Evolutionary conservation across 2,888 invertebrate genomes (phyloP).

Genomic region (Cyaniris semiargus): DNA sequence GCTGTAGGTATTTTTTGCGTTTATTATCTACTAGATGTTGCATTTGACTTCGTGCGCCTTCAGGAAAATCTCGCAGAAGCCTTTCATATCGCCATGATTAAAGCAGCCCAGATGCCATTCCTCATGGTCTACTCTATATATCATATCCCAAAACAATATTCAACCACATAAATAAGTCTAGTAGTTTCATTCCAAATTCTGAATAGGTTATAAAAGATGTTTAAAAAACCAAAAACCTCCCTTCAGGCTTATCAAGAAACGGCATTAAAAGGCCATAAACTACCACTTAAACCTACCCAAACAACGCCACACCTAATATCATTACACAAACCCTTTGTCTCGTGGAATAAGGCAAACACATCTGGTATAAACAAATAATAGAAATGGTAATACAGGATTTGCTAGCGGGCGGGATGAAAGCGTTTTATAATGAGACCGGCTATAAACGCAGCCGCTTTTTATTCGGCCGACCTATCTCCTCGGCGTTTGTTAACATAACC

Average conservation of each 20-base stretch:
- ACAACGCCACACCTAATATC: neutral
- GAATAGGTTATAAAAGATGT: too few relatives aligned
- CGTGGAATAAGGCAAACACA: conserved; percentile 22
- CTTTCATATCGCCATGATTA: too few relatives aligned
- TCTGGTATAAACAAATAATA: conserved; percentile 40
- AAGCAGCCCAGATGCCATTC: too few relatives aligned
- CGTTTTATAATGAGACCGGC: conserved; percentile 66
- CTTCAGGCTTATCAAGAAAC: neutral
- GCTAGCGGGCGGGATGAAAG: conserved; percentile 53
- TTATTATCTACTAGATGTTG: neutral
- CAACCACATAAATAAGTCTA: too few relatives aligned
- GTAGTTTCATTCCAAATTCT: too few relatives aligned
- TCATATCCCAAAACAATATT: too few relatives aligned
- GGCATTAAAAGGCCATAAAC: neutral
- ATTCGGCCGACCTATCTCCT: conserved; percentile 56
- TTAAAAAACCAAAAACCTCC: neutral
- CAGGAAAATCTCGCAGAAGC: neutral
- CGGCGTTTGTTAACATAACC: conserved; percentile 47
- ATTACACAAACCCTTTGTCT: conserved; percentile 26
- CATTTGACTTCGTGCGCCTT: too few relatives aligned
- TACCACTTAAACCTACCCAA: neutral
- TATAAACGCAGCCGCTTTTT: conserved; percentile 61
- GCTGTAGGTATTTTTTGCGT: neutral
- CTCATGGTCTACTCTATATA: too few relatives aligned
- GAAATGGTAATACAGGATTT: conserved; percentile 48